phyloP scores from a whole-genome alignment of 2,888 invertebrate species.

The Plagodis pulveraria region DNA sequence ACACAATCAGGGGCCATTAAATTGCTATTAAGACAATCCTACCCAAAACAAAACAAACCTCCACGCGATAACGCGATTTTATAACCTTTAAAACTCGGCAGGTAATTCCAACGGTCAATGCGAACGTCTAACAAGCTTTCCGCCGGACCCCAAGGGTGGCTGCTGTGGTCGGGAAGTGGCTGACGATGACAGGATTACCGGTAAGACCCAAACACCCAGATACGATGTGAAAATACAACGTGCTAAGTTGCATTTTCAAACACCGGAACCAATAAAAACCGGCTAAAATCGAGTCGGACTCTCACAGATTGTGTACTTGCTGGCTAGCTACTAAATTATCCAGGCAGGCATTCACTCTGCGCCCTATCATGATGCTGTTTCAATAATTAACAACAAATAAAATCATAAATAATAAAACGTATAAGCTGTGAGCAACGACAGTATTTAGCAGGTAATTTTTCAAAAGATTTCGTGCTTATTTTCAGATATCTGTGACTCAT shows the following conservation, averaged over 20 bases:
- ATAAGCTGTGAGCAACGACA: too few relatives aligned
- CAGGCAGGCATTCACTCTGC: too few relatives aligned
- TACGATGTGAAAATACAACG: background rate
- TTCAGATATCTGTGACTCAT: slow-evolving; percentile 62
- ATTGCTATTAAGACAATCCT: background rate
- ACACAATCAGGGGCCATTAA: too few relatives aligned
- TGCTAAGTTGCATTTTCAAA: too few relatives aligned
- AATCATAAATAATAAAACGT: too few relatives aligned
- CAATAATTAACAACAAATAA: too few relatives aligned
- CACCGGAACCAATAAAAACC: too few relatives aligned
- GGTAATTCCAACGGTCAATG: slow-evolving; percentile 50
- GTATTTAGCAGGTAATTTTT: background rate
- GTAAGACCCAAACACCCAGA: slow-evolving; percentile 43
- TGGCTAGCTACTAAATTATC: too few relatives aligned
- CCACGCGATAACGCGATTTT: background rate
- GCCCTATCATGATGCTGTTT: too few relatives aligned
- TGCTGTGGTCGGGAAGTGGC: slow-evolving; percentile 71
- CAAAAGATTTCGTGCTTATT: slow-evolving; percentile 10
- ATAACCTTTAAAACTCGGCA: slow-evolving; percentile 13
- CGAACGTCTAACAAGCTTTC: slow-evolving; percentile 53
- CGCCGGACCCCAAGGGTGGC: slow-evolving; percentile 61
- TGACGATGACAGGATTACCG: slow-evolving; percentile 60
- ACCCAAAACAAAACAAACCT: background rate
- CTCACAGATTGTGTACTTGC: too few relatives aligned
- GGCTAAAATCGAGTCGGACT: too few relatives aligned